phyloP scores from a whole-genome alignment of 1,140 invertebrate species.

The Aphelinus atriplicis region DNA sequence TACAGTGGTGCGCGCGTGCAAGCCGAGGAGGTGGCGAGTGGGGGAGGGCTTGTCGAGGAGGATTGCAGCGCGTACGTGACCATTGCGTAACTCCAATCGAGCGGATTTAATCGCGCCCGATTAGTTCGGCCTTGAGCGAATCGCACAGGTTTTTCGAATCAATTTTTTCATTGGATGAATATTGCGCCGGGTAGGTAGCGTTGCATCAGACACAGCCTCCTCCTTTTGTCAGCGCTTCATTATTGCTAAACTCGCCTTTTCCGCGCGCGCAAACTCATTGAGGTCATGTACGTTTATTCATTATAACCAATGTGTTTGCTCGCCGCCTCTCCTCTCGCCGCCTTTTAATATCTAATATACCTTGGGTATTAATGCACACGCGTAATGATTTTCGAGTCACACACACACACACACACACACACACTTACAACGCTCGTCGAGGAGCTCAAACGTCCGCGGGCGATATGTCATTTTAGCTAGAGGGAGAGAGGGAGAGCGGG shows the following conservation, averaged over 20 bases:
- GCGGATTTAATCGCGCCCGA: slow-evolving; percentile 17
- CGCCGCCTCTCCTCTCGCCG: no score
- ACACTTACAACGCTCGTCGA: no score
- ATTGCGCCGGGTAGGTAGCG: slow-evolving; percentile 7
- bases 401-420: no score
- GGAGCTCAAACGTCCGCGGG: not conserved
- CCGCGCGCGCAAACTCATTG: not conserved
- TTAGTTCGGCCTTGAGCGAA: slow-evolving; percentile 31
- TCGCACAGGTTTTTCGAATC: slow-evolving; percentile 30
- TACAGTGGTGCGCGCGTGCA: not conserved
- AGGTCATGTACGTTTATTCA: no score
- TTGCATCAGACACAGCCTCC: slow-evolving; percentile 15
- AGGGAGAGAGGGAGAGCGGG: not conserved
- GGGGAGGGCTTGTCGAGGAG: not conserved
- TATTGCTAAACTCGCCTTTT: not conserved
- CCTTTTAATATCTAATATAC: no score
- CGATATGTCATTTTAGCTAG: not conserved
- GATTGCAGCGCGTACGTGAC: no score
- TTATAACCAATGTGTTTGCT: no score
- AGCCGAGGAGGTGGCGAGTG: not conserved
- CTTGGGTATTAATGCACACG: no score
- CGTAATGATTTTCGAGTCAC: no score
- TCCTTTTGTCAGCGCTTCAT: slow-evolving; percentile 27
- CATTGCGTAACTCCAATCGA: slow-evolving; percentile 17
- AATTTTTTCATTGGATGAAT: slow-evolving; percentile 34